Base-by-base conservation (phyloP, 2,888 invertebrate genomes). In the Bursaphelenchus okinawaensis region DNA sequence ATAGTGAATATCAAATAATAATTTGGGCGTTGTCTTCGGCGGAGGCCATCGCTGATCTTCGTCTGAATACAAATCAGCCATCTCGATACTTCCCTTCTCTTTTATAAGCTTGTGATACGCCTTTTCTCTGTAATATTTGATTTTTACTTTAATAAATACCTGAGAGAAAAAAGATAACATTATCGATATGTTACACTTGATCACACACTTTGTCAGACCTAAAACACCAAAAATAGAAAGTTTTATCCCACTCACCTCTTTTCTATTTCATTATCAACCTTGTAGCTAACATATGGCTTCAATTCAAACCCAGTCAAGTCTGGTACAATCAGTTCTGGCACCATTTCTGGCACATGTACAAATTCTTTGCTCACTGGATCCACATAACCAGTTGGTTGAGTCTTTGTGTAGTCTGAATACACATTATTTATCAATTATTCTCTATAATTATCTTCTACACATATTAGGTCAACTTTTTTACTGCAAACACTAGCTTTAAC, bases 211-310 rank as follows among this genome's bases (percentile, higher is more conserved):
- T n/a, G n/a, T n/a, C n/a, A n/a, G 16, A 40, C n/a, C 40, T 40
- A 40, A 40, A 40, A 40, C 6, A 16, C 40, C 3, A 40, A 40
- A n/a, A 40, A 40, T 16, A 40, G 12, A 7, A 40, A 40, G 40
- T 16, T 1, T 1, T 16, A 1, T 40, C 40, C 6, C 24, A 62
- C 50, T 20, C 24, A 72, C 73, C 79, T 67, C 51, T 77, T 76
- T 57, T 79, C 79, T 27, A 81, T 81, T 55, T 75, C 77, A 7
- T 72, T 75, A 63, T 81, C 81, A 7, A 76, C 73, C 83, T 88
- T 88, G 83, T 95, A 96, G 0, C 93, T 91, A 0, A 96, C 95
- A 79, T 98, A 98, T 0, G 96, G 93, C 83, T 92, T 92, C 22
- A 98, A 84, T 84, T 89, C 85, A 81, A 90, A 96, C 72, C 87